phyloP scores from a whole-genome alignment of 2,797 vertebrate species.

The Lithobates pipiens region DNA sequence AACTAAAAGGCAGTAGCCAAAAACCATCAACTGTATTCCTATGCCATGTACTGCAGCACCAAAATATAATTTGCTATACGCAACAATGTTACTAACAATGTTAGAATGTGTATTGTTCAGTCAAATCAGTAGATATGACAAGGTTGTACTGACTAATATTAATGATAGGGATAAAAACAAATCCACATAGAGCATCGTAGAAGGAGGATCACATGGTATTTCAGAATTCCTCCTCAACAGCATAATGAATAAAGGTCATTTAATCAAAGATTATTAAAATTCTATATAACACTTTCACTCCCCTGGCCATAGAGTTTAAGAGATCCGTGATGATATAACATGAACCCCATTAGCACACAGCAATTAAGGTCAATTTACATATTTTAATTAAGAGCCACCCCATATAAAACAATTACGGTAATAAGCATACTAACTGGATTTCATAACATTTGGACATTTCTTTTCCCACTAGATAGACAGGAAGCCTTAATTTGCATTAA shows the following conservation, averaged over 20 bases:
- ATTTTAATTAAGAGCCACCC: slow-evolving; percentile 89
- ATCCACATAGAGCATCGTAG: too few relatives aligned
- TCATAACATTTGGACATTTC: slow-evolving; percentile 89
- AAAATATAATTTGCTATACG: too few relatives aligned
- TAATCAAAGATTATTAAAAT: slow-evolving; percentile 79
- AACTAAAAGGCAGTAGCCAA: too few relatives aligned
- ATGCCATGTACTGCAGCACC: too few relatives aligned
- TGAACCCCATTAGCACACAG: slow-evolving; percentile 87
- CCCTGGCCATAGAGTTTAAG: slow-evolving; percentile 79
- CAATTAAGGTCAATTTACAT: slow-evolving; percentile 87
- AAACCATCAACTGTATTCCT: too few relatives aligned
- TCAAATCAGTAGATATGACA: too few relatives aligned
- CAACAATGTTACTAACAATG: too few relatives aligned
- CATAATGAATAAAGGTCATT: slow-evolving; percentile 79
- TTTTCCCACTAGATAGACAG: slow-evolving; percentile 86
- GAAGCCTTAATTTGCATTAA: slow-evolving; percentile 91
- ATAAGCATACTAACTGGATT: slow-evolving; percentile 87
- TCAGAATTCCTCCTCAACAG: slow-evolving; percentile 45
- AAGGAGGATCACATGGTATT: background rate
- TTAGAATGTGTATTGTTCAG: too few relatives aligned
- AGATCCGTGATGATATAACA: slow-evolving; percentile 80
- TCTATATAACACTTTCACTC: slow-evolving; percentile 67
- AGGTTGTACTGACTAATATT: too few relatives aligned
- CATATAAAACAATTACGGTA: slow-evolving; percentile 91
- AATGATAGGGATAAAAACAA: too few relatives aligned